Conservation (phyloP, 2,797 vertebrate genomes). For the Oophaga sylvatica region DNA sequence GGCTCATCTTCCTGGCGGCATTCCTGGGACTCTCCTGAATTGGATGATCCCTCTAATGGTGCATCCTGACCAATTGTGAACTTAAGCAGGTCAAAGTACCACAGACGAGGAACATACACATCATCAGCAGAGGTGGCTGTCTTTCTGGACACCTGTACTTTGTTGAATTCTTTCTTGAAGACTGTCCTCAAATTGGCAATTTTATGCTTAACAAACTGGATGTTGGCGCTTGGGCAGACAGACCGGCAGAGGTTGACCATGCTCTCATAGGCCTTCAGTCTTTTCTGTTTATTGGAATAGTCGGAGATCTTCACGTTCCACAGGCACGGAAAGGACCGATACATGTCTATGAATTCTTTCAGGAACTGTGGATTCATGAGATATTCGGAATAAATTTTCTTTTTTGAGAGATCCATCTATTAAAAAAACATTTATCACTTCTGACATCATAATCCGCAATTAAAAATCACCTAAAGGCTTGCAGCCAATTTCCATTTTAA, state of each 20-base stretch:
- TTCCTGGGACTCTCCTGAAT: slow-evolving; percentile 6
- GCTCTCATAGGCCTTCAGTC: slow-evolving; percentile 29
- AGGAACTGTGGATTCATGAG: slow-evolving; percentile 49
- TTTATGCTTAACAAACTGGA: slow-evolving; percentile 42
- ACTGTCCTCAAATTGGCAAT: slow-evolving; percentile 45
- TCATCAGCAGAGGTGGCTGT: neutral
- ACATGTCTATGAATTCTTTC: slow-evolving; percentile 40
- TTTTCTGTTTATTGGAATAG: slow-evolving; percentile 42
- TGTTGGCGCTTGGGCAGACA: slow-evolving; percentile 28
- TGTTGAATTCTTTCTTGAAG: slow-evolving; percentile 43
- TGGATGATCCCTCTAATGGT: neutral
- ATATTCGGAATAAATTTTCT: slow-evolving; percentile 34
- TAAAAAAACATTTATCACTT: slow-evolving; percentile 33
- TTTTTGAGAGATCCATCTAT: slow-evolving; percentile 31
- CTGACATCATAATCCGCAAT: slow-evolving; percentile 10
- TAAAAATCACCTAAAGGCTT: slow-evolving; percentile 5
- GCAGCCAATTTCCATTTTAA: neutral
- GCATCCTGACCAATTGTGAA: slow-evolving; percentile 11
- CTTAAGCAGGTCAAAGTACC: slow-evolving; percentile 45
- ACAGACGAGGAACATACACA: slow-evolving; percentile 30
- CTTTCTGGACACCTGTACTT: slow-evolving; percentile 30
- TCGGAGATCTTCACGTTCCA: slow-evolving; percentile 36
- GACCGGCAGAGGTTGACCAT: slow-evolving; percentile 23
- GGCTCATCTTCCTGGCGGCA: neutral
- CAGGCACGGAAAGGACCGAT: slow-evolving; percentile 34